Conservation (phyloP, 1,140 invertebrate genomes). For the Hetaerina americana region DNA sequence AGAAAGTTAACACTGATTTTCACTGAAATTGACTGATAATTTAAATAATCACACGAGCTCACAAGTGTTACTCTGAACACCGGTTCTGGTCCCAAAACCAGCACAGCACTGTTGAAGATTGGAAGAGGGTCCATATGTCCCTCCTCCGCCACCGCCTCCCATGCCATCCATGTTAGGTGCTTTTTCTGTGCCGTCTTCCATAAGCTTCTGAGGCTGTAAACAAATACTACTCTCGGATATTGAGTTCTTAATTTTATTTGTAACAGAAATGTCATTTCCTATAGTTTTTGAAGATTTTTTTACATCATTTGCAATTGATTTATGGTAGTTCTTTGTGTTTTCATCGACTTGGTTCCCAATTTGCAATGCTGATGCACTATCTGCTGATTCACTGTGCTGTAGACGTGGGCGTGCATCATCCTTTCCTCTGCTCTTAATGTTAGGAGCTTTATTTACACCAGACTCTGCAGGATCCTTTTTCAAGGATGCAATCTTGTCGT, state of each 20-base stretch:
- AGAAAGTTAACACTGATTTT: neutral
- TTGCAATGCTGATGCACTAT: neutral
- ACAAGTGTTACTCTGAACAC: slow-evolving; percentile 1
- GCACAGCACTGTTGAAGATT: neutral
- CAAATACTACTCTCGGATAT: neutral
- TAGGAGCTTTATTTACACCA: neutral
- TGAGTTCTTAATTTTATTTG: neutral
- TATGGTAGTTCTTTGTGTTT: neutral
- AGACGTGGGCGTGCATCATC: neutral
- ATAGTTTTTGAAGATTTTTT: neutral
- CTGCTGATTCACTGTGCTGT: neutral
- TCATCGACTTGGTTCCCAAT: neutral
- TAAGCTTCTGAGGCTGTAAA: neutral
- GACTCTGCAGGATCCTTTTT: neutral
- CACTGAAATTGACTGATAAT: too few relatives aligned
- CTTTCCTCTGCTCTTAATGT: neutral
- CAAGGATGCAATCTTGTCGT: neutral
- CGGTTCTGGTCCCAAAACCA: neutral
- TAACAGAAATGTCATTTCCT: neutral
- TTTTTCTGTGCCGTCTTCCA: neutral
- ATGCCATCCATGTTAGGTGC: neutral
- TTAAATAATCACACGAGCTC: neutral
- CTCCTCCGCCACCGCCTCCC: neutral
- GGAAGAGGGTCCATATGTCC: neutral
- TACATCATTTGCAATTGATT: neutral